Evolutionary conservation across 2,888 invertebrate species (phyloP), one percentile per base, ranked within the genome.

Genomic region (Marronus borbonicus): DNA sequence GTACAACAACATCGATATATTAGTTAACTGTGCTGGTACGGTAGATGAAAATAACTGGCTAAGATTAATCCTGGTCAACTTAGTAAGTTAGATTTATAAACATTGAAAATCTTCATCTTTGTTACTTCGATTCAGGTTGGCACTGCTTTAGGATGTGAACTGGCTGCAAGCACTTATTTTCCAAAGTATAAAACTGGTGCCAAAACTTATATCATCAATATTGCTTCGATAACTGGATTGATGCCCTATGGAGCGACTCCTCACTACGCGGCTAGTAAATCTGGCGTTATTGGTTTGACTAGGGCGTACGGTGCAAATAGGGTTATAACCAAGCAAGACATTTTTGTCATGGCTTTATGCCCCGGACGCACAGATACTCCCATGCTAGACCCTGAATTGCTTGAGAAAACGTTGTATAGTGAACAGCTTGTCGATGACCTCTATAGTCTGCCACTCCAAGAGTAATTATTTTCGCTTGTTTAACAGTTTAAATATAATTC

Each of bases 21-120:
- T 77, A 36, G n/a, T 77, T 39, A 77, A 77, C 50, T 28, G 14
- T 20, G 77, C 70, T 3, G 77, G 69, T n/a, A 62, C 62, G 4
- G 20, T 31, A 5, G 50, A 77, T 36, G 70, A 77, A 17, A 10
- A 49, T 36, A 28, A 62, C 7, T 70, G 69, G 70, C 28, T 62
- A 20, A 68, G 17, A 17, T 0, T 20, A 10, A 60, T 70, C 7
- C 20, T 39, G 7, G 39, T 77, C 12, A 77, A 70, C 24, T 44
- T 77, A 12, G 77, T 62, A 69, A 77, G 58, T 69, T 17, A 0
- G 5, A 44, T 44, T 12, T 8, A 44, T n/a, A 44, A 44, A 44
- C 44, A 10, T 12, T 2, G 44, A 10, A 8, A 12, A 44, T 12
- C 1, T 44, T 44, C 44, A 44, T 44, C 12, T 0, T 44, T 44